Conservation (phyloP, 2,888 invertebrate species). For the Artemia sinica region DNA sequence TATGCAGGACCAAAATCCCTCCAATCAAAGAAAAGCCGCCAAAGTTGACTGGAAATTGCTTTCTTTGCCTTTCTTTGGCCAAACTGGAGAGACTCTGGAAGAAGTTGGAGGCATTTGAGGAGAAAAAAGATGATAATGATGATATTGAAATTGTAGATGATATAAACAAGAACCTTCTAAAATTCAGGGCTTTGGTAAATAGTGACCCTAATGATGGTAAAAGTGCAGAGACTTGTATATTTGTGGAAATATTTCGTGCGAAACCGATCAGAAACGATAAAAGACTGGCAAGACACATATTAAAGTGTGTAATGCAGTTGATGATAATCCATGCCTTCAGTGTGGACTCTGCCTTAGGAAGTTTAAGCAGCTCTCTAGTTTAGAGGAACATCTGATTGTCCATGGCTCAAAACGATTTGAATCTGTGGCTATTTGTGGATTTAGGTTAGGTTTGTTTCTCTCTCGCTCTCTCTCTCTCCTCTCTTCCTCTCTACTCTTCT, state of each 20-base stretch:
- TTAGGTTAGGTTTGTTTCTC: background rate
- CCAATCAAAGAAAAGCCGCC: too few species aligned
- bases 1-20: too few species aligned
- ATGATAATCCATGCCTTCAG: slow-evolving; percentile 30
- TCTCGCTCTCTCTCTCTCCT: too few species aligned
- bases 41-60: too few species aligned
- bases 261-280: slow-evolving; percentile 30
- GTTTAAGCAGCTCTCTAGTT: slow-evolving; percentile 33
- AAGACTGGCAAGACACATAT: slow-evolving; percentile 29
- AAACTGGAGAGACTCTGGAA: too few species aligned
- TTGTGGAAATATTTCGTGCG: slow-evolving; percentile 37
- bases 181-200: background rate
- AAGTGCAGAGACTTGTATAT: slow-evolving; percentile 34
- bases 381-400: slow-evolving; percentile 41
- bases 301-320: slow-evolving; percentile 30
- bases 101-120: too few species aligned
- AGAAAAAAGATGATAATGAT: too few species aligned
- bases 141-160: too few species aligned
- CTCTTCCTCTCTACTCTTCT: too few species aligned
- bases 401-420: slow-evolving; percentile 43
- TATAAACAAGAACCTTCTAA: too few species aligned
- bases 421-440: slow-evolving; percentile 41
- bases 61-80: too few species aligned
- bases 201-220: slow-evolving; percentile 28
- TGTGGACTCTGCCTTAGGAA: slow-evolving; percentile 39